Percentiles rank a stretch among this genome's conserved stretches.
These are phyloP conservation scores for Fregetta grallaria DNA, from an alignment of 2,113 vertebrate species.

Conservation along the genomic window DNA sequence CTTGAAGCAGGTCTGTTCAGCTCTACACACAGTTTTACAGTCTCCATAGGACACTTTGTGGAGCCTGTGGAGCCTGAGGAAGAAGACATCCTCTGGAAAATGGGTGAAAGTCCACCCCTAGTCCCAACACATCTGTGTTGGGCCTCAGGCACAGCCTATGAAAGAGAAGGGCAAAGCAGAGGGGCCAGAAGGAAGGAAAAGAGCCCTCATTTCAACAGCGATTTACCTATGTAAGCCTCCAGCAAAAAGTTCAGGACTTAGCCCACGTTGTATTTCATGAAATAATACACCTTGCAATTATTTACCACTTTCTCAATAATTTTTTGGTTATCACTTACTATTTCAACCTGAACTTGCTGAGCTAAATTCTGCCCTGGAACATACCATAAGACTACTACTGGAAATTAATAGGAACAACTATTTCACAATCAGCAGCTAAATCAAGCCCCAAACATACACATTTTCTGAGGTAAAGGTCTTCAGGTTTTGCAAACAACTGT, in stretches of 20 bases:
- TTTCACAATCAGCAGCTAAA: background rate
- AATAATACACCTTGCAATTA: background rate
- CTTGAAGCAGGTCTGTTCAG: background rate
- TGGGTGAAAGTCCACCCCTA: accelerated
- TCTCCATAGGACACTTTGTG: background rate
- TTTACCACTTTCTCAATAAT: background rate
- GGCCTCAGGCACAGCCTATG: background rate
- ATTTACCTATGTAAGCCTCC: background rate
- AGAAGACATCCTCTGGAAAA: background rate
- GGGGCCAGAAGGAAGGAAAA: background rate
- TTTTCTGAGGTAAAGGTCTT: background rate
- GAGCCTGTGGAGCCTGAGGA: background rate
- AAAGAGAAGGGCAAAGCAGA: background rate
- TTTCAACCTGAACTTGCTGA: background rate
- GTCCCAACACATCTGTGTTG: background rate
- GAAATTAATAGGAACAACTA: background rate
- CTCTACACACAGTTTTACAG: background rate
- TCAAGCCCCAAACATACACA: background rate
- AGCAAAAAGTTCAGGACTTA: background rate
- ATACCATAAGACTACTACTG: background rate
- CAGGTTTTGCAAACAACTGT: background rate
- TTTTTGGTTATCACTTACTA: background rate
- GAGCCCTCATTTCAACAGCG: background rate
- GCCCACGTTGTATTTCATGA: background rate
- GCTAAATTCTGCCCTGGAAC: background rate